These are phyloP conservation scores for Myrmecophaga tridactyla DNA, from an alignment of 2,113 vertebrate genomes.

Conservation along the genomic window DNA sequence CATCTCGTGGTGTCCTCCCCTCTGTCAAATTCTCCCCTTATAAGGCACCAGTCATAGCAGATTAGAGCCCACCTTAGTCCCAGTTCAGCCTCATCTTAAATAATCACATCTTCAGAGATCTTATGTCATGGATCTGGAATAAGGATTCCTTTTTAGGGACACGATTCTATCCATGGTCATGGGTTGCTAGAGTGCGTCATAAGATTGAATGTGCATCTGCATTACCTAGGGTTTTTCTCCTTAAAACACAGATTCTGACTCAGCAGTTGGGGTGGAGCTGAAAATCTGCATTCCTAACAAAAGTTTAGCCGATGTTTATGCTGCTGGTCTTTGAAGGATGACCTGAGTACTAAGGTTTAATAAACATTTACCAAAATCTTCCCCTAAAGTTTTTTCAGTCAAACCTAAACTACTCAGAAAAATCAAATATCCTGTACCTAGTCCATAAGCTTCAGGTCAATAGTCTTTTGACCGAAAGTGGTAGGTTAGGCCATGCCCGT, in stretches of 20 bases:
- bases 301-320: not conserved
- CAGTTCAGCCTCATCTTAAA: no score
- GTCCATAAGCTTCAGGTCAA: not conserved
- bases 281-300: not conserved
- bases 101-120: no score
- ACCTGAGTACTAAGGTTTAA: not conserved
- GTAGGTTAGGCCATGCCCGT: not conserved
- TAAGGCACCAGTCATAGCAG: no score
- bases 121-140: no score
- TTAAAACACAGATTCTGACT: no score
- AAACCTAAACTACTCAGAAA: slow-evolving; percentile 1
- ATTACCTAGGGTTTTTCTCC: not conserved
- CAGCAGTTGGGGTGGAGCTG: not conserved
- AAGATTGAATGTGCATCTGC: no score
- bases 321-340: not conserved
- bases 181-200: not conserved
- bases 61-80: no score
- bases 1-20: no score
- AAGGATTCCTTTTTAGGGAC: no score
- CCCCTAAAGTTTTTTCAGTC: not conserved
- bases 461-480: not conserved
- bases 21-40: no score
- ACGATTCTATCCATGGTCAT: no score
- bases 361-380: not conserved
- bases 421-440: not conserved